Conservation (phyloP, 2,888 invertebrate species). For the Erebia epiphron region DNA sequence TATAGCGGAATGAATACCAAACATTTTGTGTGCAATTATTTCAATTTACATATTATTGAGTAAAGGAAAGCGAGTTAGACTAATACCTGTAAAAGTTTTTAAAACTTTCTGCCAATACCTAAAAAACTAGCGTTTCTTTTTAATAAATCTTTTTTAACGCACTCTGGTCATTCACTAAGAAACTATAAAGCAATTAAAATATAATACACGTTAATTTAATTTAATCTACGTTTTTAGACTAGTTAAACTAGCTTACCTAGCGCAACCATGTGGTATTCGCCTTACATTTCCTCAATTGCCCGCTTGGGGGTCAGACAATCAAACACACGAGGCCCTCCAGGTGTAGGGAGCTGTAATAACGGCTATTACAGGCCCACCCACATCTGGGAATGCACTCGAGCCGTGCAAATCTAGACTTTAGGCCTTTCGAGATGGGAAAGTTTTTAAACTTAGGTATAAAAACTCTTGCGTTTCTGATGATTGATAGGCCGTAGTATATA, state of each 20-base stretch:
- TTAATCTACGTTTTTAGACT: not conserved
- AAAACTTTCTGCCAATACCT: too few relatives aligned
- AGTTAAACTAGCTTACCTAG: constrained; percentile 18
- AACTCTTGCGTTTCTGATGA: too few relatives aligned
- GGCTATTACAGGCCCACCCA: constrained; percentile 43
- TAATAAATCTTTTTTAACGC: too few relatives aligned
- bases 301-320: constrained; percentile 36
- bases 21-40: not conserved
- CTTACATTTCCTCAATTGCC: constrained; percentile 34
- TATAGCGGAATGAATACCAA: not conserved
- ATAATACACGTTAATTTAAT: not conserved
- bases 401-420: constrained; percentile 22
- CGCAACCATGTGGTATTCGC: constrained; percentile 21
- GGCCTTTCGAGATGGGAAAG: not conserved
- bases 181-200: not conserved
- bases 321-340: constrained; percentile 38
- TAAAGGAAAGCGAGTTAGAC: too few relatives aligned
- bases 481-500: too few relatives aligned
- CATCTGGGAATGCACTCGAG: constrained; percentile 28
- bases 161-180: too few relatives aligned
- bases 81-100: too few relatives aligned
- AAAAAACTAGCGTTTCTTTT: too few relatives aligned
- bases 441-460: not conserved
- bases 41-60: not conserved
- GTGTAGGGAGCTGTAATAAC: constrained; percentile 41